Base-by-base conservation (phyloP, 2,113 vertebrate genomes). In the Albula glossodonta region DNA sequence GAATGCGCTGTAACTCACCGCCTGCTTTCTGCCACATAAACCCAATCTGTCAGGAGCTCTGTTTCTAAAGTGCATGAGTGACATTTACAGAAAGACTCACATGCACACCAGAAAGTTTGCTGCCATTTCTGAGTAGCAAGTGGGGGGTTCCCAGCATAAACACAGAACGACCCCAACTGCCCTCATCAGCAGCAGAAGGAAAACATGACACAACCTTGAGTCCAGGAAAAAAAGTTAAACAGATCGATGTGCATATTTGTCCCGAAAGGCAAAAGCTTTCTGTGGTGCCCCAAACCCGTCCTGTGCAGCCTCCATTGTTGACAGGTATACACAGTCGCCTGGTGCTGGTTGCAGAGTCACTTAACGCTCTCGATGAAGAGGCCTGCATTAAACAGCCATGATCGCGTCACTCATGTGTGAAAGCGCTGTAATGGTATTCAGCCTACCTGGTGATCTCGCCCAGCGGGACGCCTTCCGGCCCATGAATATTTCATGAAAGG, bases 401-500 rank as follows among this genome's bases (percentile, higher is more conserved):
- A 90, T 90, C 85, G 56, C 83, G 81, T 50, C 60, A 87, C 90
- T 89, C 90, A 88, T 90, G 89, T 86, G 89, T 90, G 88, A 90
- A 92, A 91, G 84, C 85, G 11, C 78, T 77, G 81, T 91, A 89
- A 93, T 91, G 84, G 82, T 85, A 91, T 92, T 93, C 90, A 92
- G 86, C 81, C 85, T 60, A 89, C 88, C 88, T 88, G 89, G 88
- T 90, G 91, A 92, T 91, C 89, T 91, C 86, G 87, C 88, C 81
- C 87, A 84, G 84, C 88, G 84, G 89, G 90, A 88, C 86, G 77
- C 85, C 49, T 77, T 80, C 57, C 81, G 83, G 85, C 57, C 78
- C 81, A 91, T 94, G 87, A 91, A 94, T 94, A 89, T 92, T 93
- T 91, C 66, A 93, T 91, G 48, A 89, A 15, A 22, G 86, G 79